These are phyloP conservation scores for Caenorhabditis sp. DNA, from an alignment of 2,888 invertebrate genomes.

Conservation along the genomic window DNA sequence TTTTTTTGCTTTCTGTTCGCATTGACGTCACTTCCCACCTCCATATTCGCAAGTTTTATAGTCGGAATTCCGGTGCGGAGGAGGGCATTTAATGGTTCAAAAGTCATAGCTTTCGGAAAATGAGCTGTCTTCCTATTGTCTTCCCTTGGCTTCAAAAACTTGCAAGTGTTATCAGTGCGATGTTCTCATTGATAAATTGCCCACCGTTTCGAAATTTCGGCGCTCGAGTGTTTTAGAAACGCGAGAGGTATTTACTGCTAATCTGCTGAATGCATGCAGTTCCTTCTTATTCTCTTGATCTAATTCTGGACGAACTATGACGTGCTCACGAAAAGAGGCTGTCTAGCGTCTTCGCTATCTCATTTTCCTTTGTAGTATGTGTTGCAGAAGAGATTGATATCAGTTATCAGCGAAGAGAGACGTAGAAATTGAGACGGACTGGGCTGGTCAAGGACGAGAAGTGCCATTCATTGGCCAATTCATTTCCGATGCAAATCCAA, in stretches of 20 bases:
- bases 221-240: not conserved
- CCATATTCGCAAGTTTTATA: no score
- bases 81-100: no score
- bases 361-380: not conserved
- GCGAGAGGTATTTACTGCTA: not conserved
- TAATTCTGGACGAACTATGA: no score
- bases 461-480: constrained; percentile 42
- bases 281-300: no score
- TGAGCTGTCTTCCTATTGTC: no score
- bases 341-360: not conserved
- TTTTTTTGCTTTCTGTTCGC: not conserved
- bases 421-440: constrained; percentile 3
- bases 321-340: not conserved
- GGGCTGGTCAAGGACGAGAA: constrained; percentile 40
- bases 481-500: constrained; percentile 27
- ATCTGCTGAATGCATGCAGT: no score
- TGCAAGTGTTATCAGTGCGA: constrained; percentile 27
- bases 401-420: constrained; percentile 17
- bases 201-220: not conserved
- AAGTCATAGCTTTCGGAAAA: no score
- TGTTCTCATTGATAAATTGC: constrained; percentile 15
- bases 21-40: not conserved
- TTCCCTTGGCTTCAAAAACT: no score
- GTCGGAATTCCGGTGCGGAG: no score
- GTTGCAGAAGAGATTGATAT: constrained; percentile 22